Base-by-base conservation (phyloP, 2,888 invertebrate species). In the Aleiodes leptofemur region DNA sequence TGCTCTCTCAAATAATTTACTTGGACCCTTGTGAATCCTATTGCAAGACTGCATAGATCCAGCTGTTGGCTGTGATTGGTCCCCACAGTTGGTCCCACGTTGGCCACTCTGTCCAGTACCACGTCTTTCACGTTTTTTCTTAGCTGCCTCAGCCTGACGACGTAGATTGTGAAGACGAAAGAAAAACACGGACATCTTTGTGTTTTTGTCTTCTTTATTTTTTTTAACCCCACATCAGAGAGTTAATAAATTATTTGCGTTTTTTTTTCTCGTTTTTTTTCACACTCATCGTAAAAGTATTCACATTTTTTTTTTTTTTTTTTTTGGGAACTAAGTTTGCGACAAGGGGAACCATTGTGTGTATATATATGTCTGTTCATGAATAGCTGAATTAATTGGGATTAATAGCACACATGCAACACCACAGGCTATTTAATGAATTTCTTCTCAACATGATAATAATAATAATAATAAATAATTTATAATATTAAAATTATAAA, bases 141-240 rank as follows among this genome's bases (percentile, higher is more conserved):
- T 92, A 88, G 93, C 93, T 86, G 92, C 92, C 90, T 96, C 96
- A 91, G 95, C 95, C 90, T 95, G 95, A 80, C 96, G 94, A 90
- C 94, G 96, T 89, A 95, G 93, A 92, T 96, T 96, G 93, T 96
- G 97, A 90, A 96, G 94, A 85, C 97, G 96, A 91, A 97, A 97
- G 95, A 97, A 97, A 93, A 96, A 97, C 93, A 97, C 94, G 92
- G 96, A 96, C 96, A 96, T 96, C 92, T 93, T 95, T 91, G 86
- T 4, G 34, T 6, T 34, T 6, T 34, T 34, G 5, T 34, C 6
- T 34, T 34, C 34, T 34, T 34, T 6, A 2, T 34, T 34, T 34
- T 83, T 53, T 53, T 51, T 68, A 29, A 29, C 51, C n/a, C 3
- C 64, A 43, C 43, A 64, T 14, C 6, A 34, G 34, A 34, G 4